Base-by-base conservation (phyloP, 2,113 vertebrate genomes). In the Phalacrocorax carbo region DNA sequence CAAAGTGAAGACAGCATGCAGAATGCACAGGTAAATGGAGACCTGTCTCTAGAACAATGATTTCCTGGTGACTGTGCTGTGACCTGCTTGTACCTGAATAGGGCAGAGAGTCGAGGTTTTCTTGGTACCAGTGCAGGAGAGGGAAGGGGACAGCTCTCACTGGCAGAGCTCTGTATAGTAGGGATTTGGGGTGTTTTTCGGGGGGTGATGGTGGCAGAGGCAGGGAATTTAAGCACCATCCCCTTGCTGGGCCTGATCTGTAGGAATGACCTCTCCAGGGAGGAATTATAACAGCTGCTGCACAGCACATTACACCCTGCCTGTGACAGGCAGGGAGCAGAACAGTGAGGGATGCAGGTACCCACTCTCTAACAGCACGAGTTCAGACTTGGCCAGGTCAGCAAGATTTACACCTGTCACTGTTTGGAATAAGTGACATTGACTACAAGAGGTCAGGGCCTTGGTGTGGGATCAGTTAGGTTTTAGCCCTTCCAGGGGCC, bases 11-110 rank as follows among this genome's bases (percentile, higher is more conserved):
- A 97, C 91, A 98, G 98, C 76, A 46, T 96, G 48, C 98, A 98
- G 73, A 97, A 98, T 1, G 88, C 98, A 62, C 99, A 99, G 99
- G 99, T 99, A 98, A 93, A 49, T 9, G 57, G 73, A 69, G 23
- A 38, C 49, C 72, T 54, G 70, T 30, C 69, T 48, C 65, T 27
- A 16, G 25, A 61, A 40, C 16, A 22, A 13, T 22, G 15, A 3
- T 34, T 58, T 32, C 62, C 77, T 38, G 8, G 44, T 32, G 70
- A 2, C 8, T 46, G 49, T 84, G 57, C 40, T 61, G 44, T n/a
- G 64, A 51, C 9, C 51, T 70, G n/a, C 57, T 73, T 20, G 15
- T 21, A 8, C 26, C 54, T 26, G 72, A 36, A 3, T 0, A 5
- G 38, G 42, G 65, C 29, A 27, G 55, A 16, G n/a, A 49, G 40